Conservation (phyloP, 2,113 vertebrate genomes). For the Leucopsar rothschildi region DNA sequence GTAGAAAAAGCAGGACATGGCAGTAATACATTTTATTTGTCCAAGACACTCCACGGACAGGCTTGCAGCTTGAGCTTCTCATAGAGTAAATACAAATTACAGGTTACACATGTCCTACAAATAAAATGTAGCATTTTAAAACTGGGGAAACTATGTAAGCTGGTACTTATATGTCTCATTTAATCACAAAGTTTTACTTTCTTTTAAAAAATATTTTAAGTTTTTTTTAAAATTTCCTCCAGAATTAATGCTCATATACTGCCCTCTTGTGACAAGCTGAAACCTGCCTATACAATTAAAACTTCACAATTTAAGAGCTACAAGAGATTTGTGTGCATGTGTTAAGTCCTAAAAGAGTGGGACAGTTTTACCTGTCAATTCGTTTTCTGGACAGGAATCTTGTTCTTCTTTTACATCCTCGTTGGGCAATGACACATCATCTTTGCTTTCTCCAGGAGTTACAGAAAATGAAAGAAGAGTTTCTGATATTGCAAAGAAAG, state of each 20-base stretch:
- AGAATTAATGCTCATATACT: conserved; percentile 26
- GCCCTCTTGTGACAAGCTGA: conserved; percentile 57
- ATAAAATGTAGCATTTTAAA: not conserved
- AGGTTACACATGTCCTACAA: not conserved
- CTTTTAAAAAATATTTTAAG: not conserved
- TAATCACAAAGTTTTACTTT: not conserved
- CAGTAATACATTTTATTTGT: not conserved
- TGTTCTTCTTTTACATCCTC: not conserved
- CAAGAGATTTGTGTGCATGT: not conserved
- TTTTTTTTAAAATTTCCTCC: not conserved
- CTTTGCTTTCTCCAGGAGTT: not conserved
- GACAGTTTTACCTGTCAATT: not conserved
- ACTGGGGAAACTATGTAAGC: not conserved
- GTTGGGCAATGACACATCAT: accelerated
- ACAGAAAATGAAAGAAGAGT: not conserved
- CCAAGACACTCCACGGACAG: not conserved
- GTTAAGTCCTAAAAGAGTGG: not conserved
- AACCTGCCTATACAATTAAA: not conserved
- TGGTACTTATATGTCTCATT: not conserved
- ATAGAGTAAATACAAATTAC: not conserved
- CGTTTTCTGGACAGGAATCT: not conserved
- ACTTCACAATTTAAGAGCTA: not conserved
- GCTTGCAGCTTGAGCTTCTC: not conserved
- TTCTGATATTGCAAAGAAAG: not conserved
- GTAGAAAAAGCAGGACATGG: not conserved